Evolutionary conservation across 2,113 vertebrate species (phyloP).

Genomic region (Corythoichthys intestinalis): DNA sequence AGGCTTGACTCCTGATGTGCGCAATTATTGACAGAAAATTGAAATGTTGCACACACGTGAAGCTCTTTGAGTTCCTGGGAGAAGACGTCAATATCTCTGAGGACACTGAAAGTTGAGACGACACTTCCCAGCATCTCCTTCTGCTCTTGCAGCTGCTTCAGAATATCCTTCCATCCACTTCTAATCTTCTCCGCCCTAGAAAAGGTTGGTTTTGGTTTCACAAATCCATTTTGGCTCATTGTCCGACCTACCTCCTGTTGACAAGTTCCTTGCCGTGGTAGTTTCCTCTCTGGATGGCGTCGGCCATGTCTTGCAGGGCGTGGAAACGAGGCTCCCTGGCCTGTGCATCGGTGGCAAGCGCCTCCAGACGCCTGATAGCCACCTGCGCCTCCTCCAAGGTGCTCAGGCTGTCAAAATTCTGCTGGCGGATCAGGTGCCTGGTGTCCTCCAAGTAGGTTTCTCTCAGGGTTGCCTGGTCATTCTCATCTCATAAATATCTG

Average conservation of each 20-base stretch:
- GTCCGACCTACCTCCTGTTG: slow-evolving; percentile 65
- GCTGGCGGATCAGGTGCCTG: slow-evolving; percentile 70
- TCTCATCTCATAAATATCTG: no score
- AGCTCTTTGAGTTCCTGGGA: slow-evolving; percentile 77
- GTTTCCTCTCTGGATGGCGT: slow-evolving; percentile 72
- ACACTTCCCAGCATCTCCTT: slow-evolving; percentile 57
- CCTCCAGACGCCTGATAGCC: slow-evolving; percentile 76
- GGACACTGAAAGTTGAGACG: slow-evolving; percentile 69
- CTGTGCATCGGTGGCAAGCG: slow-evolving; percentile 78
- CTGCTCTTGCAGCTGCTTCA: slow-evolving; percentile 72
- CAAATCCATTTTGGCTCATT: no score
- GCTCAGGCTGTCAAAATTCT: slow-evolving; percentile 60
- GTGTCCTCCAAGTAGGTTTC: slow-evolving; percentile 81
- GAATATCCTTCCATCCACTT: slow-evolving; percentile 75
- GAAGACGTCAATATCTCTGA: slow-evolving; percentile 75
- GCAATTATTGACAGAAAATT: no score
- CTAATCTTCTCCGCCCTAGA: slow-evolving; percentile 64
- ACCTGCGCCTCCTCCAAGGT: slow-evolving; percentile 68
- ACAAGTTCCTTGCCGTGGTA: slow-evolving; percentile 80
- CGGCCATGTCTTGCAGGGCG: slow-evolving; percentile 75
- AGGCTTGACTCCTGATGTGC: no score
- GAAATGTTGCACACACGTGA: slow-evolving; percentile 67
- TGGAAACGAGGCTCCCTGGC: slow-evolving; percentile 79
- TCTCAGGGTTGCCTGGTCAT: slow-evolving; percentile 71
- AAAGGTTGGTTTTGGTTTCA: background rate